Evolutionary conservation across 2,797 vertebrate species (phyloP), one percentile per base, ranked within the genome.

Genomic region (Numenius phaeopus): DNA sequence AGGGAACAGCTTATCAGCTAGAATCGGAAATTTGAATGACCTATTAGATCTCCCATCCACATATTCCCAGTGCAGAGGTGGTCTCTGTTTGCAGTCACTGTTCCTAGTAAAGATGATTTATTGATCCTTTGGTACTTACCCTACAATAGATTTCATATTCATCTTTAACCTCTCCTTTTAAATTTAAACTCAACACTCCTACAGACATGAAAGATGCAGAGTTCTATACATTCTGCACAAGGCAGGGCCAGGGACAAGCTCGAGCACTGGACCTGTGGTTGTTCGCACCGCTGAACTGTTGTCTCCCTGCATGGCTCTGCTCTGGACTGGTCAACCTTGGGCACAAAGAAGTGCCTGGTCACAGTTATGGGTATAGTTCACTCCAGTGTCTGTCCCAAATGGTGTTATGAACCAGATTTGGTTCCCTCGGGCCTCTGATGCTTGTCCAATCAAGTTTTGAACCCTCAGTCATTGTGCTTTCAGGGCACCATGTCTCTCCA

Each of bases 301-400:
- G 66, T 55, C 5, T 75, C 26, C 29, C 8, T 11, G 32, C 57
- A 13, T 23, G 26, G 26, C 23, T 67, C 14, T 46, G 19, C n/a
- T 71, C 75, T 24, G 14, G 32, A 23, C 14, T 0, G 0, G 14
- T 65, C n/a, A 85, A 0, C n/a, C 14, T 44, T 64, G 58, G n/a
- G 7, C 47, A 70, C 27, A 26, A 58, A 84, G 69, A 37, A 58
- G 40, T 67, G 20, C 5, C 54, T 40, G 21, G 14, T 62, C 39
- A 58, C 16, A 27, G 2, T 54, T 62, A 47, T 3, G 14, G 16
- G 5, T 32, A 5, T 24, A 72, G 22, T 21, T 76, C 59, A 24
- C 26, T 55, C 9, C n/a, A 24, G 4, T 39, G 22, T 73, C 73
- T 75, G 14, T 50, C n/a, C 40, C 22, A 84, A 47, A 50, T 4